Evolutionary conservation across 2,888 invertebrate genomes (phyloP), one percentile per base, ranked within the genome.

Genomic region (Melinopterus prodromus): DNA sequence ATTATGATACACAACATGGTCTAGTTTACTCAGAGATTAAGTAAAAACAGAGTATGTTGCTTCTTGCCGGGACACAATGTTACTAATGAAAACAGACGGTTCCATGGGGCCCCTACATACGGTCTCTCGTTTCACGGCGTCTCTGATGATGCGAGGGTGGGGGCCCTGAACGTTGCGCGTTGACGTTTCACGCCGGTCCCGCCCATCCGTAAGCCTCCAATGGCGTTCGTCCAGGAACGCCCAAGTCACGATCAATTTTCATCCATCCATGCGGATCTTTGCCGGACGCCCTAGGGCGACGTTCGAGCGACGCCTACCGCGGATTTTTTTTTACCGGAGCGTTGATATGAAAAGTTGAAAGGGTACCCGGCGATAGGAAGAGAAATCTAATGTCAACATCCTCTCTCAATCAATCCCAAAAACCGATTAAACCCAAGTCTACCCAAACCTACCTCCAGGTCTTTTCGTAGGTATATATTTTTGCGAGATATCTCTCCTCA

Each of bases 1-100:
- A 94, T 94, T 94, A 94, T 93, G 93, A 94, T 93, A 94, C 94
- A 95, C 94, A 94, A 94, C 94, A 94, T 93, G 91, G 89, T 90
- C 91, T 90, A 92, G 94, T 94, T 95, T 94, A 95, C 94, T 94
- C 94, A 94, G 93, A 89, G 90, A 90, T 90, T 90, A 90, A 90
- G 91, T 90, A 90, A 91, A 91, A 91, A 91, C 91, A 91, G 88
- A 86, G 88, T 88, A 89, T 89, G 90, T 90, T 89, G 89, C 90
- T 90, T 89, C 90, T 89, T 85, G 88, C 88, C 88, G 88, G 88
- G 90, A 88, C 88, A 87, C 89, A 89, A 89, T 89, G 89, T 89
- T 89, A 90, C 90, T 89, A 90, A 87, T 89, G 90, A 90, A 90
- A 90, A 90, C 90, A 90, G 83, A 82, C 80, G 82, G 84, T 80